Evolutionary conservation across 2,888 invertebrate genomes (phyloP).

Genomic region (Clistopyga incitator): DNA sequence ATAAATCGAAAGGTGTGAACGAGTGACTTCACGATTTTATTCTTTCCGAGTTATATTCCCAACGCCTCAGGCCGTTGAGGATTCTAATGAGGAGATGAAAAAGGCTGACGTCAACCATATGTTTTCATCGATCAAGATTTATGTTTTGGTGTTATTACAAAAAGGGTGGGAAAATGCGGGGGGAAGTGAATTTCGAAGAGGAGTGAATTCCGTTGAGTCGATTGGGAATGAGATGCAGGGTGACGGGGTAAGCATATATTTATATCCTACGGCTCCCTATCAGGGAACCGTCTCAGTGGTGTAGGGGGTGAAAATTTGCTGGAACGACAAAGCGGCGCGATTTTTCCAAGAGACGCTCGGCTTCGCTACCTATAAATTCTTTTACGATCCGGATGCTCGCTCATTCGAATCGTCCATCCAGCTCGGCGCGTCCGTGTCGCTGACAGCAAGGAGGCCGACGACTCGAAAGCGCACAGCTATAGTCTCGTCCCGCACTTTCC

Average conservation of each 20-base stretch:
- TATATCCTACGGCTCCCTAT: background rate
- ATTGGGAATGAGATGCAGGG: constrained; percentile 43
- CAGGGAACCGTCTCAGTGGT: constrained; percentile 26
- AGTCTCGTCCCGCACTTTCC: constrained; percentile 38
- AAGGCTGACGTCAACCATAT: constrained; percentile 21
- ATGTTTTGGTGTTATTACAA: constrained; percentile 14
- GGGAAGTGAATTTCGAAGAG: constrained; percentile 18
- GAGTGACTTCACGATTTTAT: background rate
- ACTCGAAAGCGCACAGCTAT: constrained; percentile 36
- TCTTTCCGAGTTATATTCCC: background rate
- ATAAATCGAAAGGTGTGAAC: constrained; percentile 52
- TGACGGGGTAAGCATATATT: constrained; percentile 14
- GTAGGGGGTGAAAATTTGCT: constrained; percentile 62
- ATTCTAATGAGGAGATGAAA: constrained; percentile 32
- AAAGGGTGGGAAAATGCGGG: constrained; percentile 1
- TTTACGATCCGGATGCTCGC: constrained; percentile 66
- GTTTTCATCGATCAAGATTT: constrained; percentile 36
- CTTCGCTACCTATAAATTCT: constrained; percentile 66
- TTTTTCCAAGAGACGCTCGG: constrained; percentile 58
- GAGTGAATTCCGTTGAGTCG: constrained; percentile 38
- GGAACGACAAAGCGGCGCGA: constrained; percentile 61
- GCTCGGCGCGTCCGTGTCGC: constrained; percentile 44
- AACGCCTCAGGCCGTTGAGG: background rate
- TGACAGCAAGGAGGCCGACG: constrained; percentile 21
- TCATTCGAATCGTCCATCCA: constrained; percentile 64